Evolutionary conservation across 1,140 invertebrate species (phyloP).

Genomic region (Tetranychus cinnabarinus): DNA sequence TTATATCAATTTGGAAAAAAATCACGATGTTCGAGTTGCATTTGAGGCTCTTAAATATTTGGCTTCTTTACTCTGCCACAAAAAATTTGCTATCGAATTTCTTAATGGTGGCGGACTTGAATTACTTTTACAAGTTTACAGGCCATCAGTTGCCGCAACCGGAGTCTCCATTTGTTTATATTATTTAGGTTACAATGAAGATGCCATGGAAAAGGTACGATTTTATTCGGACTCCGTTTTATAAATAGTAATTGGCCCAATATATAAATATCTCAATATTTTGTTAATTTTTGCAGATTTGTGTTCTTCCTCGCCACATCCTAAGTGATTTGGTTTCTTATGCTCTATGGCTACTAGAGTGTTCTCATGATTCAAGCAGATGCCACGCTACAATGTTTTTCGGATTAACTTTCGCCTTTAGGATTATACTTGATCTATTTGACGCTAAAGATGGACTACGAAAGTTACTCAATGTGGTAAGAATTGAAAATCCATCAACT

Average conservation of each 20-base stretch:
- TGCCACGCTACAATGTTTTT: constrained; percentile 97
- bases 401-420: constrained; percentile 61
- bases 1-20: constrained; percentile 69
- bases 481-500: constrained; percentile 70
- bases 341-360: constrained; percentile 74
- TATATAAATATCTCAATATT: no score
- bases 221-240: constrained; percentile 15
- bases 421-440: constrained; percentile 71
- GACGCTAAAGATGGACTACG: constrained; percentile 72
- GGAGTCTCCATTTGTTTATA: constrained; percentile 88
- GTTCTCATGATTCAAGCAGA: constrained; percentile 79
- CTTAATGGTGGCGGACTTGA: constrained; percentile 55
- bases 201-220: constrained; percentile 87
- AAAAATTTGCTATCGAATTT: constrained; percentile 91
- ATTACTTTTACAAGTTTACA: constrained; percentile 56
- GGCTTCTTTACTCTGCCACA: constrained; percentile 75
- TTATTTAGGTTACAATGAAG: constrained; percentile 87
- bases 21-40: constrained; percentile 63
- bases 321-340: constrained; percentile 25
- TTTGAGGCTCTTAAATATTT: constrained; percentile 75
- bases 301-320: constrained; percentile 5
- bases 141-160: constrained; percentile 77
- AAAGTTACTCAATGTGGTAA: constrained; percentile 72
- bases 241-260: no score
- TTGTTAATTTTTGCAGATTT: constrained; percentile 7